Percentiles rank a stretch among this genome's conserved stretches.
Conservation (phyloP, 2,113 vertebrate species). For the Nasalis larvatus region DNA sequence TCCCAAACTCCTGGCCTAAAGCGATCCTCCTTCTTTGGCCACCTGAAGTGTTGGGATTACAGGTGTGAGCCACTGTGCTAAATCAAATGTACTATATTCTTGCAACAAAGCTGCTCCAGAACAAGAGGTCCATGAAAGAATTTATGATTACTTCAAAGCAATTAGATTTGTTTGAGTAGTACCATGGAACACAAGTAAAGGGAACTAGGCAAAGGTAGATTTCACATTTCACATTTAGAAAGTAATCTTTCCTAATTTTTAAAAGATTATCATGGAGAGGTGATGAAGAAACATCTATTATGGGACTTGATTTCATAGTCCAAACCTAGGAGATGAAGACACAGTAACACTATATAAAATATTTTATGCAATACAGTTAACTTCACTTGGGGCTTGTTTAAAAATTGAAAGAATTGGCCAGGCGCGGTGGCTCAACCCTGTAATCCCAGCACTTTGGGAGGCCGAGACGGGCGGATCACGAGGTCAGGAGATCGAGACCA, state of each 20-base stretch:
- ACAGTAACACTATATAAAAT: not conserved
- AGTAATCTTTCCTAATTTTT: not conserved
- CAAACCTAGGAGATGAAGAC: not conserved
- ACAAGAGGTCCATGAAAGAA: not conserved
- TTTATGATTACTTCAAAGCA: not conserved
- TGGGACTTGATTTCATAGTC: not conserved
- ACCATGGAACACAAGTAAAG: not conserved
- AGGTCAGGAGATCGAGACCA: too few relatives aligned
- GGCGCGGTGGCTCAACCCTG: too few relatives aligned
- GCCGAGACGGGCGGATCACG: rapidly evolving
- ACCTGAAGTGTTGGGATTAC: too few relatives aligned
- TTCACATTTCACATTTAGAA: not conserved
- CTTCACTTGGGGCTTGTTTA: not conserved
- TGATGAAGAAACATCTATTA: not conserved
- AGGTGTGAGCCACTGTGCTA: too few relatives aligned
- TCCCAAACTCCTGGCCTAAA: too few relatives aligned
- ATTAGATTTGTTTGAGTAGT: not conserved
- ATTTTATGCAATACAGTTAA: not conserved
- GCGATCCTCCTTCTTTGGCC: too few relatives aligned
- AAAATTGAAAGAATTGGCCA: not conserved
- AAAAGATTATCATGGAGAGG: not conserved
- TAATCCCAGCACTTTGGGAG: too few relatives aligned
- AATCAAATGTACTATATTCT: not conserved
- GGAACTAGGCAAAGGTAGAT: not conserved
- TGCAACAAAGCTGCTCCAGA: not conserved